Base-by-base conservation (phyloP, 2,888 invertebrate genomes). In the Parnassius glacialis region DNA sequence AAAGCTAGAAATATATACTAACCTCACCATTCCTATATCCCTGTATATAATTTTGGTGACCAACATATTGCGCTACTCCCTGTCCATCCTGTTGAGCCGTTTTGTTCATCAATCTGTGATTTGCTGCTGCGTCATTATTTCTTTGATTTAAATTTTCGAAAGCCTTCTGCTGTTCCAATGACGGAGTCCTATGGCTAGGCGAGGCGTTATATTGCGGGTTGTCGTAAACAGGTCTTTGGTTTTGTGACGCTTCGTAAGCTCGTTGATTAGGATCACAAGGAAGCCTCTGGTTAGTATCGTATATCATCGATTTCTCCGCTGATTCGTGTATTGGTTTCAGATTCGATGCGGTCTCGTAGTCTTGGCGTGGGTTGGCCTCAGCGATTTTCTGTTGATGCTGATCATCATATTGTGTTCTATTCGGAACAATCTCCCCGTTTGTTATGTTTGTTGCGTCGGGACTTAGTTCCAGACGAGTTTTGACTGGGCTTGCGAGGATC, bases 11-110 rank as follows among this genome's bases (percentile, higher is more conserved):
- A 47, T n/a, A 51, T 52, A 10, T 20, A 63, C 64, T 16, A 65
- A 83, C 85, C 76, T 85, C 85, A 13, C 84, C 82, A 65, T 72
- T 74, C 59, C 83, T 77, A 63, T 78, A 78, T 42, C 70, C 71
- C 56, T 80, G 73, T 2, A 68, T 64, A 65, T 81, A 86, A 16
- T 62, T 69, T 2, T 55, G 52, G 20, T 60, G 62, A 3, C 69
- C 70, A 10, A 73, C 68, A 48, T 75, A 78, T 16, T 74, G 76
- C 10, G 61, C 56, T 42, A 74, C 57, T 10, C 82, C 81, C 5
- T 75, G 75, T 2, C 64, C 70, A 1, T 80, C 83, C 57, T 76
- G 74, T 57, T 76, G 74, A 71, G 69, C 72, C 69, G 70, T 64
- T 64, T 72, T 63, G 70, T 69, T 73, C 43, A 68, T 57, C 56